A percentile compares a stretch with the other conserved stretches of the same genome.
These are phyloP conservation scores for Dendrocincla tyrannina DNA, from an alignment of 2,797 vertebrate species.

Conservation along the genomic window DNA sequence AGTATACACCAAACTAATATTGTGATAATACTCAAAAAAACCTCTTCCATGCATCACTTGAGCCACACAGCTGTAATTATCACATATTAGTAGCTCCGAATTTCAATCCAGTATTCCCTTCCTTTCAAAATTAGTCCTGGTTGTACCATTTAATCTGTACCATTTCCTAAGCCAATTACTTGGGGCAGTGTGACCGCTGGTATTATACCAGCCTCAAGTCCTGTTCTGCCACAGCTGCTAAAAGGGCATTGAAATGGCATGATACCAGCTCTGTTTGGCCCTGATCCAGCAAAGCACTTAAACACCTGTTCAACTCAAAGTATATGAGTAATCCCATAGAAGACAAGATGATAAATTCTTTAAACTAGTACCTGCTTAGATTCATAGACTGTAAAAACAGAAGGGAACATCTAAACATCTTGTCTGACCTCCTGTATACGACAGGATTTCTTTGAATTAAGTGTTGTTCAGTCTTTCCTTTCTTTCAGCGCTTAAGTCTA, in stretches of 20 bases:
- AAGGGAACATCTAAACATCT: slow-evolving; percentile 31
- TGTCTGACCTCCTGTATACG: slow-evolving; percentile 16
- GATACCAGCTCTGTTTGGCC: background rate
- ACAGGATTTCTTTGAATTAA: background rate
- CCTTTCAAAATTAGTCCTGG: background rate
- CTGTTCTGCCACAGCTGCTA: background rate
- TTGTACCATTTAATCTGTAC: background rate
- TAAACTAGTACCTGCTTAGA: slow-evolving; percentile 10
- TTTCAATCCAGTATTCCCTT: background rate
- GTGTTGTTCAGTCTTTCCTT: background rate
- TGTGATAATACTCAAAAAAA: background rate
- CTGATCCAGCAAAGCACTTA: slow-evolving; percentile 51
- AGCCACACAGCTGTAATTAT: background rate
- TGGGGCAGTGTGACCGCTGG: background rate
- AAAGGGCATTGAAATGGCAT: slow-evolving; percentile 5
- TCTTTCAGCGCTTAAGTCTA: background rate
- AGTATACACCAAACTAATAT: background rate
- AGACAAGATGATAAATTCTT: slow-evolving; percentile 48
- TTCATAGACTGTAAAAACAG: slow-evolving; percentile 14
- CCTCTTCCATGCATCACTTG: background rate
- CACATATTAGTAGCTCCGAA: background rate
- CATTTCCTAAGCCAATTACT: slow-evolving; percentile 1
- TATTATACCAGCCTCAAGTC: background rate
- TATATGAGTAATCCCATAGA: slow-evolving; percentile 33
- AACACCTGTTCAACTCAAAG: slow-evolving; percentile 46